Conservation (phyloP, 2,888 invertebrate genomes). For the Nomada fabriciana region DNA sequence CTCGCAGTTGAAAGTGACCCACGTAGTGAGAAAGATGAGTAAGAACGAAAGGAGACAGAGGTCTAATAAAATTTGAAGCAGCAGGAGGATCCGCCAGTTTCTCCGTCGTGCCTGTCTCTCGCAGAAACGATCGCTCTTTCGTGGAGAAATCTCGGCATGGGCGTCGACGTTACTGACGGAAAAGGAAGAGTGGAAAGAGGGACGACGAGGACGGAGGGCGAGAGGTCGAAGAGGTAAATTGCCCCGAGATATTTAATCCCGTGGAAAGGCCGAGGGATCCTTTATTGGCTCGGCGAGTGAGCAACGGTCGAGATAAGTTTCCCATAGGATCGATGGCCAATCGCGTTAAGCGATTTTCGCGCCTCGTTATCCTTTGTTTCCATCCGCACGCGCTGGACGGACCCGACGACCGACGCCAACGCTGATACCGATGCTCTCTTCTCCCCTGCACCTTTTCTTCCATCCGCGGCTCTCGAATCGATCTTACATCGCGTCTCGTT, state of each 20-base stretch:
- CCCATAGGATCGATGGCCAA: constrained; percentile 79
- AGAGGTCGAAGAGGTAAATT: constrained; percentile 77
- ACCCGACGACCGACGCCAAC: constrained; percentile 30
- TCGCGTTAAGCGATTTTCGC: constrained; percentile 82
- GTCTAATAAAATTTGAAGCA: constrained; percentile 40
- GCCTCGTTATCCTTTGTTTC: constrained; percentile 81
- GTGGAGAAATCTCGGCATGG: constrained; percentile 66
- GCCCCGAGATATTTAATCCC: constrained; percentile 81
- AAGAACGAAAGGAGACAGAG: not conserved
- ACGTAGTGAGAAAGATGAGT: not conserved
- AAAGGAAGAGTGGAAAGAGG: constrained; percentile 44
- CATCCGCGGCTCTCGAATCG: constrained; percentile 33
- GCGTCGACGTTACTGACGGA: constrained; percentile 61
- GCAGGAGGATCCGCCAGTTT: constrained; percentile 15
- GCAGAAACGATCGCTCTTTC: constrained; percentile 60
- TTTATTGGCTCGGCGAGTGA: constrained; percentile 79
- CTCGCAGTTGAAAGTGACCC: no score
- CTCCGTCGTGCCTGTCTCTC: constrained; percentile 33
- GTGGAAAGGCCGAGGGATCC: constrained; percentile 76
- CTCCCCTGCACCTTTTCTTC: constrained; percentile 1
- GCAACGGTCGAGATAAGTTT: constrained; percentile 75
- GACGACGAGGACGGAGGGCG: constrained; percentile 31
- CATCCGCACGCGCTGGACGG: constrained; percentile 61
- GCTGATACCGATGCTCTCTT: constrained; percentile 43
- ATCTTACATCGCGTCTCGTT: constrained; percentile 48